These are phyloP conservation scores for Bubo bubo DNA, from an alignment of 2,113 vertebrate genomes.

Conservation along the genomic window DNA sequence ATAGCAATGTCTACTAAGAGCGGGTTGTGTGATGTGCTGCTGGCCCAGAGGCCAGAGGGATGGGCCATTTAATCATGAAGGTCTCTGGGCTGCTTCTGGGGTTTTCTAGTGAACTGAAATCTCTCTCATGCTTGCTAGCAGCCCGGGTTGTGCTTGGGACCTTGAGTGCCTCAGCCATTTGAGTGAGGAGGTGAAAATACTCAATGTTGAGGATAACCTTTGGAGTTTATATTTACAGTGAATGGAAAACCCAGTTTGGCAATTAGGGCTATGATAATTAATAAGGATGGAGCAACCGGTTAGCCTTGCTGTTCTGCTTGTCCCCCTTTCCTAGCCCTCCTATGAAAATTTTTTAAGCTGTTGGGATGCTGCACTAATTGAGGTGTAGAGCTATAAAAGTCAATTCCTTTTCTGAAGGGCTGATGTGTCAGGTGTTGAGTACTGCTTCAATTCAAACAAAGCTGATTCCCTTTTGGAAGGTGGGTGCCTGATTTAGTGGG, in stretches of 20 bases:
- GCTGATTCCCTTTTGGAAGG: neutral
- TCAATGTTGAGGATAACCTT: neutral
- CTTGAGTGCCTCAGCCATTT: fast-evolving
- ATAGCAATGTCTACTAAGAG: fast-evolving
- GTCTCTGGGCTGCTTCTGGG: neutral
- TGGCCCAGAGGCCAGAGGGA: neutral
- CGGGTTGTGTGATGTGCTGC: fast-evolving
- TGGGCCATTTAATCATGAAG: fast-evolving
- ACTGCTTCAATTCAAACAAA: neutral
- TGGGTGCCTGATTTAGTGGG: neutral
- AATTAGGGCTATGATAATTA: neutral
- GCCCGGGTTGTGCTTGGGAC: neutral
- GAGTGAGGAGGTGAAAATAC: neutral
- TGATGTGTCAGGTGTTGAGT: neutral
- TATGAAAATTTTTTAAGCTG: neutral
- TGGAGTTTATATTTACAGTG: neutral
- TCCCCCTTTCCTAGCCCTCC: neutral
- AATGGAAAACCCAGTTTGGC: neutral
- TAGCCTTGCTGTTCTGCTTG: neutral
- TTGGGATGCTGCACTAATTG: neutral
- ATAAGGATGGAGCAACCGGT: neutral
- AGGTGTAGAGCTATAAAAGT: neutral
- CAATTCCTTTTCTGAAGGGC: neutral
- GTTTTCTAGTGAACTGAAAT: neutral
- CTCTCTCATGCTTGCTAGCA: neutral